Conservation (phyloP, 2,797 vertebrate species). For the Microchirus variegatus region DNA sequence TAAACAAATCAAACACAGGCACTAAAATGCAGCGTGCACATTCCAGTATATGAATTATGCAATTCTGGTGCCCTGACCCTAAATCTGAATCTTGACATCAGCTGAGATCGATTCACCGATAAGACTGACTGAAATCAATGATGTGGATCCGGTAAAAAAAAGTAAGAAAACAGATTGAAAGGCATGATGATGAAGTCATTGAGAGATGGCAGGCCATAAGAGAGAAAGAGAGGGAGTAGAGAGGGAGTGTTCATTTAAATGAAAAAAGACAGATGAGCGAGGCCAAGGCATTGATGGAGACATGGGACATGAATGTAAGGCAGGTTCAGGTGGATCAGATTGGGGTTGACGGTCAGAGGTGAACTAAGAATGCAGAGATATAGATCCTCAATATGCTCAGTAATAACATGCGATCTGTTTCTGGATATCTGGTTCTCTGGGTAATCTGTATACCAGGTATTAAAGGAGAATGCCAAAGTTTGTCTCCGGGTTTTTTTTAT, state of each 20-base stretch:
- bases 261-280: conserved; percentile 32
- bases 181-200: conserved; percentile 30
- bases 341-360: conserved; percentile 7
- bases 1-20: background rate
- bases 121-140: conserved; percentile 35
- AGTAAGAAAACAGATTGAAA: conserved; percentile 26
- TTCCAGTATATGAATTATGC: background rate
- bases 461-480: background rate
- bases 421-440: background rate
- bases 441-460: background rate
- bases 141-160: conserved; percentile 6
- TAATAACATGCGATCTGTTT: background rate
- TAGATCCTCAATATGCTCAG: background rate
- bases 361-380: no score
- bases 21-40: background rate
- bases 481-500: background rate
- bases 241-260: conserved; percentile 1
- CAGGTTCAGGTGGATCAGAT: conserved; percentile 17
- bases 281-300: conserved; percentile 19
- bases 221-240: conserved; percentile 16
- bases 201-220: conserved; percentile 29
- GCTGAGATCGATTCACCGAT: conserved; percentile 40
- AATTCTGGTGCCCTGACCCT: conserved; percentile 16
- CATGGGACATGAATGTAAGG: conserved; percentile 30
- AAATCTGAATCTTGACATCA: conserved; percentile 18